These are phyloP conservation scores for Sinodicranocentrus sp. DNA, from an alignment of 2,888 invertebrate genomes.

Conservation along the genomic window DNA sequence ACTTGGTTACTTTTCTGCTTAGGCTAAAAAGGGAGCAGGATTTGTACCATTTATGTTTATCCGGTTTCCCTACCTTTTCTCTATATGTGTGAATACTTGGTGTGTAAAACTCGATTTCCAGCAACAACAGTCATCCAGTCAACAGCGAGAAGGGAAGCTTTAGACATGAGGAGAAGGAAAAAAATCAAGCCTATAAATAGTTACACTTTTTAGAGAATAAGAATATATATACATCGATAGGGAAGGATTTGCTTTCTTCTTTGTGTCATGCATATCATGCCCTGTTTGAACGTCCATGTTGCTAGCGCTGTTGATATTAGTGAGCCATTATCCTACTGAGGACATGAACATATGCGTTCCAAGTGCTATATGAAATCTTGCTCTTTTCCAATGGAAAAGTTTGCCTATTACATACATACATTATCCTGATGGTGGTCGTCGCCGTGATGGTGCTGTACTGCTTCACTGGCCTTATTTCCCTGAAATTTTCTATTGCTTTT, in stretches of 20 bases:
- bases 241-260: slow-evolving; percentile 1
- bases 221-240: neutral
- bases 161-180: no score
- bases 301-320: no score
- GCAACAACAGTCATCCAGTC: slow-evolving; percentile 26
- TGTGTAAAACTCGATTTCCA: neutral
- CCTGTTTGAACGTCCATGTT: slow-evolving; percentile 18
- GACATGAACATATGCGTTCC: no score
- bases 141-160: slow-evolving; percentile 7
- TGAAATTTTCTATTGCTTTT: slow-evolving; percentile 6
- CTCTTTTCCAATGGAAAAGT: slow-evolving; percentile 3
- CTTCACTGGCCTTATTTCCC: slow-evolving; percentile 44
- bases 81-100: no score
- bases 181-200: no score
- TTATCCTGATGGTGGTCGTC: slow-evolving; percentile 33
- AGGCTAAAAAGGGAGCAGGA: no score
- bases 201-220: no score
- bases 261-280: neutral
- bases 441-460: slow-evolving; percentile 27
- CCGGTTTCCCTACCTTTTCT: no score
- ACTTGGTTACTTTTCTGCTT: neutral
- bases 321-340: no score
- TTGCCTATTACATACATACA: slow-evolving; percentile 14
- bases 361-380: no score
- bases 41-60: no score